Conservation (phyloP, 2,113 vertebrate genomes). For the Mobula hypostoma region DNA sequence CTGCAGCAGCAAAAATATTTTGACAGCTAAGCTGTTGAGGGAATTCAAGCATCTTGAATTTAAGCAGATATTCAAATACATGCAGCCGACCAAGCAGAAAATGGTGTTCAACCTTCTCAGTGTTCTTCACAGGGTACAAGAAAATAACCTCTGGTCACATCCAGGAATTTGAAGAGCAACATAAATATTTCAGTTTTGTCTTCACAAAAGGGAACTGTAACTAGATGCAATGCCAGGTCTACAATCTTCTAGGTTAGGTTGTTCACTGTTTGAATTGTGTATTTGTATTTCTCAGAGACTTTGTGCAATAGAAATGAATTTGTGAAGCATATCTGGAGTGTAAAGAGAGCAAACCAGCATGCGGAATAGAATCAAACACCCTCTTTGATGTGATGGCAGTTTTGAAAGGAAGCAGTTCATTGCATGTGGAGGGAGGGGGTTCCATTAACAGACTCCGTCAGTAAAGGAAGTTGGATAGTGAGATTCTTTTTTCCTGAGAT, state of each 20-base stretch:
- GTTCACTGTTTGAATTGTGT: neutral
- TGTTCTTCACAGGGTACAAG: neutral
- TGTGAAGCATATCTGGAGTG: neutral
- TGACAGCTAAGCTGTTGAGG: constrained; percentile 4
- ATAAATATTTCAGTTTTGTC: neutral
- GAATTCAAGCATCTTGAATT: neutral
- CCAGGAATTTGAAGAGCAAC: neutral
- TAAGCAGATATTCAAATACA: neutral
- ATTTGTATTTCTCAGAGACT: neutral
- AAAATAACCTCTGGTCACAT: neutral
- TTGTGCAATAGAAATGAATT: neutral
- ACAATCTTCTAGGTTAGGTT: neutral
- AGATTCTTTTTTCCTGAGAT: neutral
- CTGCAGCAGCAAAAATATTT: neutral
- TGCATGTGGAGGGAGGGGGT: neutral
- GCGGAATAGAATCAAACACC: neutral
- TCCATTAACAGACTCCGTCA: neutral
- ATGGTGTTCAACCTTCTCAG: neutral
- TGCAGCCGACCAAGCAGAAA: neutral
- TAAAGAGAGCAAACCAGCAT: neutral
- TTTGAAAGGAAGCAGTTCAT: neutral
- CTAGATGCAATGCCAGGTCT: neutral
- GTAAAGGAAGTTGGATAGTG: neutral
- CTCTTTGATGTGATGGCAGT: neutral
- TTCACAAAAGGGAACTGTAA: neutral